Evolutionary conservation across 1,140 invertebrate species (phyloP), one percentile per base, ranked within the genome.

Genomic region (Drosophila simulans): DNA sequence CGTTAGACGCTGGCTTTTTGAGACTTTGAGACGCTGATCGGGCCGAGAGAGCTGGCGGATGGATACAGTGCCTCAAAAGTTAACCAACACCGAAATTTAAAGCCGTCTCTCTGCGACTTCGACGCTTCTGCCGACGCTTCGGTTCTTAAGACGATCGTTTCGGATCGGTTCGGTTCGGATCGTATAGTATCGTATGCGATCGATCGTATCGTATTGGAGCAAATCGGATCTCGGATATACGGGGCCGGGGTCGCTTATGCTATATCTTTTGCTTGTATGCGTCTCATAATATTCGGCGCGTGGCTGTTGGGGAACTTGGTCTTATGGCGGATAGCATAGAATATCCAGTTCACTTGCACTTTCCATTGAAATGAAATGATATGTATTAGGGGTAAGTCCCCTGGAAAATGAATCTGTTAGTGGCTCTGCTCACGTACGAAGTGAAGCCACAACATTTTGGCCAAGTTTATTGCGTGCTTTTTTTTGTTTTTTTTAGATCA

Each of bases 21-120:
- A 57, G 64, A 45, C 65, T 51, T 25, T 54, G 55, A 46, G 22
- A 34, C 59, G 63, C 57, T 60, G 64, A 64, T 63, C 63, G 53
- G 42, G 71, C 54, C 66, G 75, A 73, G 81, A 79, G 76, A 58
- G 62, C 59, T 35, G 31, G 60, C 63, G 64, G 60, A 53, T 20
- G 64, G 43, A 48, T 34, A 78, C 76, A 72, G 65, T 85, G 77
- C 66, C 82, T 77, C 73, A 48, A 73, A 81, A 63, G 64, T 64
- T 69, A 54, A 60, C 42, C 66, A 64, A 69, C 66, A 54, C 54
- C 81, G 77, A 86, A 85, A 74, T 75, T 84, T 84, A 62, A 80
- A 84, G 80, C 65, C 80, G 57, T 58, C 46, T 56, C 59, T 71
- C 37, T 11, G 53, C 45, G 43, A 31, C 71, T 37, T 77, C 58